Evolutionary conservation across 2,888 invertebrate genomes (phyloP).

Genomic region (Xylocampa areola): DNA sequence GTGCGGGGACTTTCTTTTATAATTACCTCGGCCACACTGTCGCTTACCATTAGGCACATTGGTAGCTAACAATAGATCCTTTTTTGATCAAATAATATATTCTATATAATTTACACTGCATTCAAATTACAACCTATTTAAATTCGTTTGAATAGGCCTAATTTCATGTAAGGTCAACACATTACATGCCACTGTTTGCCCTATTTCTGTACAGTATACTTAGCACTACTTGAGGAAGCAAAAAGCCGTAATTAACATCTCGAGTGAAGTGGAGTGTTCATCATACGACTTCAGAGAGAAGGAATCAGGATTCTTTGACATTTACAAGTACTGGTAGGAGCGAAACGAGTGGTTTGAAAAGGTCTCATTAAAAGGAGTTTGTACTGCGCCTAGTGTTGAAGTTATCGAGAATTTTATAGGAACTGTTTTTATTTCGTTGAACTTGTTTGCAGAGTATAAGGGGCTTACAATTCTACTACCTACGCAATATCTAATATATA

Average conservation of each 20-base stretch:
- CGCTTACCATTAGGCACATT: too few species aligned
- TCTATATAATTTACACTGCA: not conserved
- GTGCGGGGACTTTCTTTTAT: too few species aligned
- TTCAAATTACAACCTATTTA: conserved; percentile 6
- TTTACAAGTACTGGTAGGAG: conserved; percentile 15
- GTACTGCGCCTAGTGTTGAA: not conserved
- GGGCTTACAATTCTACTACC: too few species aligned
- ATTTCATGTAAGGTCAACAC: conserved; percentile 6
- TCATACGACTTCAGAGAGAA: not conserved
- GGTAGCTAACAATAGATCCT: too few species aligned
- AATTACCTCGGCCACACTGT: too few species aligned
- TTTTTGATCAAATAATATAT: too few species aligned
- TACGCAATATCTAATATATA: too few species aligned
- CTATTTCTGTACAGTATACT: not conserved
- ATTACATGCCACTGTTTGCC: not conserved
- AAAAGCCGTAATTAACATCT: conserved; percentile 1
- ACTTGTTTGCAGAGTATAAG: too few species aligned
- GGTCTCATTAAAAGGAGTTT: not conserved
- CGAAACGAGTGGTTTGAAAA: not conserved
- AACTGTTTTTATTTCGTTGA: too few species aligned
- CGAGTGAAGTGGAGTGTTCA: conserved; percentile 2
- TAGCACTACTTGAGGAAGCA: not conserved
- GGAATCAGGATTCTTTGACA: conserved; percentile 5
- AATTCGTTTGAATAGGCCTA: not conserved
- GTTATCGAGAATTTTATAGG: too few species aligned